A percentile compares a stretch with the other conserved stretches of the same genome.
These are phyloP conservation scores for Zaprionus nigranus DNA, from an alignment of 1,140 invertebrate genomes.

Conservation along the genomic window DNA sequence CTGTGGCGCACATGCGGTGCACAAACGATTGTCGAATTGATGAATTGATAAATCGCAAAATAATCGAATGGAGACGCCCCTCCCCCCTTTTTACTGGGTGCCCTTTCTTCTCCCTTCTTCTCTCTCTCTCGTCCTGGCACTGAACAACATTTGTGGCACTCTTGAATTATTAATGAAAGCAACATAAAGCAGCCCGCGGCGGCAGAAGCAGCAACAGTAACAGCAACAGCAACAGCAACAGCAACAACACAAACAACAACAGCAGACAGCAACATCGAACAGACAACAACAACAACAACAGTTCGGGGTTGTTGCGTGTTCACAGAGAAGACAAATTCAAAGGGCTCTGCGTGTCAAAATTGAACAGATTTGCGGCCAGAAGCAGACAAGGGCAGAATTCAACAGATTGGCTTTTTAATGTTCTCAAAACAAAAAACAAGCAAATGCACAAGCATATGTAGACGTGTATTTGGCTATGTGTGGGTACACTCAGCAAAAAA, in stretches of 20 bases:
- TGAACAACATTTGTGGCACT: conserved; percentile 64
- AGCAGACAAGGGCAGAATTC: conserved; percentile 23
- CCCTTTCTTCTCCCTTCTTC: conserved; percentile 1
- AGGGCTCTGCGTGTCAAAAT: conserved; percentile 66
- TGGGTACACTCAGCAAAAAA: conserved; percentile 16
- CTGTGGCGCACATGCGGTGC: neutral
- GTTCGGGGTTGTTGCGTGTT: conserved; percentile 53
- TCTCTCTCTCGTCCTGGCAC: conserved; percentile 37
- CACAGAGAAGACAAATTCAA: conserved; percentile 43
- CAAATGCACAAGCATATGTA: neutral
- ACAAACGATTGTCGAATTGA: conserved; percentile 1
- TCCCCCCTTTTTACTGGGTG: neutral
- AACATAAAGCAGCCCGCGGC: conserved; percentile 72
- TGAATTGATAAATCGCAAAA: conserved; percentile 76
- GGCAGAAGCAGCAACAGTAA: conserved; percentile 35
- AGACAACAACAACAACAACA: conserved; percentile 30
- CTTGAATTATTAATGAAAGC: conserved; percentile 78
- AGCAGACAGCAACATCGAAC: conserved; percentile 2
- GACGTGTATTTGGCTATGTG: neutral
- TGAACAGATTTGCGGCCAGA: conserved; percentile 49
- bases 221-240: conserved; percentile 28
- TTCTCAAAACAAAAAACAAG: conserved; percentile 12
- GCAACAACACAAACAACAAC: conserved; percentile 21
- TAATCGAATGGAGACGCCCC: conserved; percentile 63
- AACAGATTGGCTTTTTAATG: conserved; percentile 30